Evolutionary conservation across 2,888 invertebrate species (phyloP), one percentile per base, ranked within the genome.

Genomic region (Ypsolopha scabrella): DNA sequence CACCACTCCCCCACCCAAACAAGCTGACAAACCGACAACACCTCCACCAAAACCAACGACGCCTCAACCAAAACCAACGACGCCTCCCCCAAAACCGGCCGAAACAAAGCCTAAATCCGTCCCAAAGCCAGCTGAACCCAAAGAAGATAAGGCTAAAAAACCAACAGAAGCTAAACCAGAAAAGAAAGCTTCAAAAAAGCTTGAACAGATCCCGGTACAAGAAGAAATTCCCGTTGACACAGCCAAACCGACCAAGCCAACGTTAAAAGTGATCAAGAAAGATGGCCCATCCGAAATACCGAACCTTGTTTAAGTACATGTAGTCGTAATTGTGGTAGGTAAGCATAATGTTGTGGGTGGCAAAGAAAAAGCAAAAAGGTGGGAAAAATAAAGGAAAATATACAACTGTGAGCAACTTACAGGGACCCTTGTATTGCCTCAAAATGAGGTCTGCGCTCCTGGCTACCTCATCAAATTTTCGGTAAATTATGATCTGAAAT

Each of bases 201-300:
- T 71, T 6, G 65, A 75, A 55, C 63, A 71, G 57, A 82, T 79
- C 52, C 90, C 90, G 4, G 86, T 90, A 9, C 75, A 72, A 52
- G 90, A 90, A 64, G 75, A 87, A 48, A 87, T 89, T 54, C 78
- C 80, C 2, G 76, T 80, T 0, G 90, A 90, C 59, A 88, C 87
- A 0, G 69, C 72, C 14, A 87, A 88, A 52, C 89, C 90, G 0
- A 70, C 70, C 58, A 79, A 80, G 54, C 87, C 88, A 57, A 88
- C 80, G 48, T 75, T 90, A 34, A 90, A 89, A 72, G 88, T 90
- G 3, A 90, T 90, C 53, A 90, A 85, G 61, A 89, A 87, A 60
- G 87, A 79, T 53, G 90, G 90, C 8, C 87, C 87, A 1, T 66
- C 75, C 24, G 87, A 85, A 60, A 87, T 87, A 14, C 86, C 82